phyloP scores from a whole-genome alignment of 1,140 invertebrate species.

The Lucilia sericata region DNA sequence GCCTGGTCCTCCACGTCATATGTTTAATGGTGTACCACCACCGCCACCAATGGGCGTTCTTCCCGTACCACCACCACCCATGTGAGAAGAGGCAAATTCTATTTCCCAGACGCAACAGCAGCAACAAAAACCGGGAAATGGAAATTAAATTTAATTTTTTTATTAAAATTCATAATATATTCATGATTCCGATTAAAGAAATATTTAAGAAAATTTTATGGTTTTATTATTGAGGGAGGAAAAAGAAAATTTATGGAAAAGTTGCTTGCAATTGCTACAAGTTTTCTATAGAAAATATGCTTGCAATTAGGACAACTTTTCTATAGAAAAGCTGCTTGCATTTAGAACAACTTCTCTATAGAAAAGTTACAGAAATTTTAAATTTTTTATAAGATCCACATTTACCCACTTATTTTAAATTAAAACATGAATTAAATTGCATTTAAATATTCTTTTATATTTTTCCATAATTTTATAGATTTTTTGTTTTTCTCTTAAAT shows the following conservation, averaged over 20 bases:
- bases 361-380: too few species aligned
- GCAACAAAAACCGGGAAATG: background rate
- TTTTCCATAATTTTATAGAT: background rate
- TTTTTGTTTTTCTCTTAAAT: constrained; percentile 38
- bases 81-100: constrained; percentile 55
- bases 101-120: background rate
- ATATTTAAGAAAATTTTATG: background rate
- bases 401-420: background rate
- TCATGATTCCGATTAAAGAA: background rate
- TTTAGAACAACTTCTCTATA: too few species aligned
- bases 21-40: constrained; percentile 78
- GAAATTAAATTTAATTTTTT: background rate
- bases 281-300: too few species aligned
- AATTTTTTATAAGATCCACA: too few species aligned
- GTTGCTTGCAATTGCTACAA: too few species aligned
- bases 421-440: background rate
- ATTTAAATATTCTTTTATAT: constrained; percentile 12
- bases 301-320: too few species aligned
- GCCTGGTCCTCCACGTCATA: constrained; percentile 75
- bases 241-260: too few species aligned
- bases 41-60: constrained; percentile 75
- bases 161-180: background rate
- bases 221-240: background rate
- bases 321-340: too few species aligned
- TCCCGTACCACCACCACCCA: constrained; percentile 77